Evolutionary conservation across 2,797 vertebrate species (phyloP).

Genomic region (Pseudomugil tenellus): DNA sequence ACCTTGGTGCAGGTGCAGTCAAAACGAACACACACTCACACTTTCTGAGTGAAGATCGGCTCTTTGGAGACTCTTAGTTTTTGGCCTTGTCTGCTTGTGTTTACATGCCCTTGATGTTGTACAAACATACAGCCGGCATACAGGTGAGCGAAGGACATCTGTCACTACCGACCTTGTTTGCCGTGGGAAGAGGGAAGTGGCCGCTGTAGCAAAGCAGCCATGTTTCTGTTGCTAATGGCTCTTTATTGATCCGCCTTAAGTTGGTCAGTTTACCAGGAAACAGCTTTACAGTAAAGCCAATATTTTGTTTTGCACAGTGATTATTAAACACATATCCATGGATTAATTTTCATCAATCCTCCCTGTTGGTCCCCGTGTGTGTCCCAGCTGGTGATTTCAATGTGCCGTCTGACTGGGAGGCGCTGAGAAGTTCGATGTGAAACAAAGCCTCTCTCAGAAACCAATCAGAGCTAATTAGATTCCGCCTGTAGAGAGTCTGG

Average conservation of each 20-base stretch:
- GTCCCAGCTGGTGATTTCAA: constrained; percentile 30
- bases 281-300: background rate
- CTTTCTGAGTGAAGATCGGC: background rate
- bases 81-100: constrained; percentile 37
- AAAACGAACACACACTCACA: background rate
- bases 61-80: constrained; percentile 7
- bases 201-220: constrained; percentile 38
- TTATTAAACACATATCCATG: background rate
- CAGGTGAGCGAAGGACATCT: constrained; percentile 68
- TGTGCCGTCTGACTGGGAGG: constrained; percentile 41
- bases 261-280: constrained; percentile 11
- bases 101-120: constrained; percentile 62
- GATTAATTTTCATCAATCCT: background rate
- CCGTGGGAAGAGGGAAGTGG: constrained; percentile 55
- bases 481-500: constrained; percentile 70
- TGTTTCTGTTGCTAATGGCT: constrained; percentile 65
- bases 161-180: constrained; percentile 72
- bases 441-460: constrained; percentile 72
- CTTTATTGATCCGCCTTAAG: constrained; percentile 68
- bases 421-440: constrained; percentile 44
- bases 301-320: background rate
- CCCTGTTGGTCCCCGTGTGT: background rate
- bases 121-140: constrained; percentile 45
- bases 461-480: constrained; percentile 72
- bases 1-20: constrained; percentile 42